Evolutionary conservation across 1,140 invertebrate genomes (phyloP).

Genomic region (Magallana gigas): DNA sequence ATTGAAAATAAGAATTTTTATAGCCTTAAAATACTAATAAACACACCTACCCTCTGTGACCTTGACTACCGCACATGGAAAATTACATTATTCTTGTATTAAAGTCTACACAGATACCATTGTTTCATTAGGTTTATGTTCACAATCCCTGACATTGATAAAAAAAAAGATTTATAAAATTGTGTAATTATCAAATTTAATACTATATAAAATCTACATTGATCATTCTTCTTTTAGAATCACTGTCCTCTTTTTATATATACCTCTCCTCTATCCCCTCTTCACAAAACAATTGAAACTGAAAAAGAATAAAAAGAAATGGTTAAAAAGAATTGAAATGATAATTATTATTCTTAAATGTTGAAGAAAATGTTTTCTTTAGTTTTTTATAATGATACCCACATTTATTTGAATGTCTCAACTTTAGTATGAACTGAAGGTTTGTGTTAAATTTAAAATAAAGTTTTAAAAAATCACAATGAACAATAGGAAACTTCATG

Average conservation of each 20-base stretch:
- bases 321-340: too few species aligned
- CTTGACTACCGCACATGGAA: background rate
- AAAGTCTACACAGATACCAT: background rate
- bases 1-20: background rate
- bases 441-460: too few species aligned
- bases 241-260: background rate
- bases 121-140: background rate
- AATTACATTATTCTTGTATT: background rate
- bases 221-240: background rate
- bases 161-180: background rate
- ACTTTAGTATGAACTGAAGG: too few species aligned
- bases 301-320: too few species aligned
- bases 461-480: too few species aligned
- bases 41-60: background rate
- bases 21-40: background rate
- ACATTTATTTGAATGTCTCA: too few species aligned
- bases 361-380: too few species aligned
- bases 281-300: too few species aligned
- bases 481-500: too few species aligned
- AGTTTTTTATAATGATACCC: too few species aligned
- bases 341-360: too few species aligned
- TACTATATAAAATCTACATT: background rate
- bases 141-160: background rate
- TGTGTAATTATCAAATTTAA: background rate
- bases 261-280: too few species aligned